phyloP scores from a whole-genome alignment of 2,113 vertebrate species.

The Pteropus alecto region DNA sequence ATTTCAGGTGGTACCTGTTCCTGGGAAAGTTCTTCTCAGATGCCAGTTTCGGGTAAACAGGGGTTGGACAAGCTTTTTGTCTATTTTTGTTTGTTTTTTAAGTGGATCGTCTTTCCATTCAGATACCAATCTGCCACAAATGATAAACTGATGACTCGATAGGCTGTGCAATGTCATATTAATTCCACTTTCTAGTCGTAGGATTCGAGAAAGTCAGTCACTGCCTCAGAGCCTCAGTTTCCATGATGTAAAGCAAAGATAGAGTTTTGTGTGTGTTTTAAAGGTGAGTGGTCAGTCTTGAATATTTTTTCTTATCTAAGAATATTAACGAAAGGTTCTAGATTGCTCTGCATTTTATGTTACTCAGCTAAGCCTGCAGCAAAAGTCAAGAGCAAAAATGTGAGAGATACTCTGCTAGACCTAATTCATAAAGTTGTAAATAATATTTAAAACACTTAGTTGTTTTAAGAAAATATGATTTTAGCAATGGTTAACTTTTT shows the following conservation, averaged over 20 bases:
- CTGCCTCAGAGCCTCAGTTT: background rate
- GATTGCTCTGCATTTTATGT: background rate
- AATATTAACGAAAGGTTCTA: background rate
- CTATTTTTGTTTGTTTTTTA: background rate
- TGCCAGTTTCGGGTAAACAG: background rate
- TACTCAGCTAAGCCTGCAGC: background rate
- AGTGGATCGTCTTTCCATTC: background rate
- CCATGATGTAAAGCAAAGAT: background rate
- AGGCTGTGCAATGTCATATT: too few species aligned
- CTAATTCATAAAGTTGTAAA: background rate
- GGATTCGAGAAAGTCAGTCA: background rate
- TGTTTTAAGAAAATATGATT: slow-evolving; percentile 11
- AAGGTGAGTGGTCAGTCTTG: background rate
- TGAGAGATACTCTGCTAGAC: background rate
- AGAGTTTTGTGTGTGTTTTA: background rate
- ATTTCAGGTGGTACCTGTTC: background rate
- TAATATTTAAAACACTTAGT: background rate
- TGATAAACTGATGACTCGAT: background rate
- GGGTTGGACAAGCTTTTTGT: background rate
- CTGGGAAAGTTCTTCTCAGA: background rate
- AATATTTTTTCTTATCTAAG: background rate
- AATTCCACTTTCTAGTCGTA: background rate
- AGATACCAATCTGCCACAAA: background rate
- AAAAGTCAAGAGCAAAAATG: background rate
- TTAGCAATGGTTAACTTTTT: background rate